Base-by-base conservation (phyloP, 1,140 invertebrate species). In the Mycetomoellerius zeteki region DNA sequence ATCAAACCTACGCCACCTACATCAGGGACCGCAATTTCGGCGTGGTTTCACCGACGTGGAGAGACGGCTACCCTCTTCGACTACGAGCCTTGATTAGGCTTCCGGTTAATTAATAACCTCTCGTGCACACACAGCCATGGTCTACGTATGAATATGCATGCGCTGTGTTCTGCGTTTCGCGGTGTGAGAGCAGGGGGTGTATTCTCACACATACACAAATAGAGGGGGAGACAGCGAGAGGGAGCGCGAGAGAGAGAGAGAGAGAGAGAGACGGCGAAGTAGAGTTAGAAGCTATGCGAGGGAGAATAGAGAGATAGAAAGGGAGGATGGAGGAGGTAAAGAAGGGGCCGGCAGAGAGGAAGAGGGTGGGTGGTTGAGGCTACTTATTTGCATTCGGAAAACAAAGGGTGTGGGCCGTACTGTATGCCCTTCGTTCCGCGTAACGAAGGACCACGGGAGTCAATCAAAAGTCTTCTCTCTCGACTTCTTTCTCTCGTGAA, bases 31-130 rank as follows among this genome's bases (percentile, higher is more conserved):
- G 89, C 89, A 90, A 90, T 91, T 91, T 90, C 90, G 90, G 86
- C 86, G 86, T 85, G 89, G 89, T 91, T 91, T 91, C 90, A 85
- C 86, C 89, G 89, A 90, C 90, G 90, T 84, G 89, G 81, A 91
- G 89, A 91, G 88, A 87, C 88, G 87, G 88, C 86, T 87, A 92
- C 90, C 89, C 86, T 91, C 87, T 94, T 94, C 93, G 93, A 93
- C 93, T 94, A 90, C 93, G 91, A 93, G 93, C 92, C 94, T 95
- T 95, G 95, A 95, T 95, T 95, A 95, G 94, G 94, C 94, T 95
- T 95, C 94, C 93, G 94, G 94, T 94, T 95, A 95, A 95, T 95
- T 95, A 95, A 95, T 95, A 95, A 95, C 94, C 94, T 94, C 94
- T 95, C 93, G 93, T 95, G 93, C 94, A 94, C 93, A 95, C 94